A percentile compares a stretch with the other conserved stretches of the same genome.
phyloP scores from a whole-genome alignment of 2,888 invertebrate species.

The Agelastica alni region DNA sequence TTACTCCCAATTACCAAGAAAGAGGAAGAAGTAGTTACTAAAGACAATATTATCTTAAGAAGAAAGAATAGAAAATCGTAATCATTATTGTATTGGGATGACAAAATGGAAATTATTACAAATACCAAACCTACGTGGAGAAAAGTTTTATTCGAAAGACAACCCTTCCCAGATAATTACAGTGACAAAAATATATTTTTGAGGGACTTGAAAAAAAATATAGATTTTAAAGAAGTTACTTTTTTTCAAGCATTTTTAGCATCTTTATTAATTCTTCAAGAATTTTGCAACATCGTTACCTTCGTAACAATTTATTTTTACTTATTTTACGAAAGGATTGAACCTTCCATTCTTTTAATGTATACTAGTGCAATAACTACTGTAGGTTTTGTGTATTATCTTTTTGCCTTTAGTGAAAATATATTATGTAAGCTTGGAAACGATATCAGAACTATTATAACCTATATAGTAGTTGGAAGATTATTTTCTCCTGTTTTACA shows the following conservation, averaged over 20 bases:
- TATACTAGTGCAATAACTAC: slow-evolving; percentile 62
- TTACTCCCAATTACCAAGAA: too few species aligned
- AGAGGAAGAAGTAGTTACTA: too few species aligned
- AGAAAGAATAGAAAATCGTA: too few species aligned
- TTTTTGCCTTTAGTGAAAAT: slow-evolving; percentile 39
- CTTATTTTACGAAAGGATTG: slow-evolving; percentile 70
- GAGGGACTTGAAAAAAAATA: slow-evolving; percentile 81
- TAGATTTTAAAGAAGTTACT: slow-evolving; percentile 76
- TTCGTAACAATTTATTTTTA: slow-evolving; percentile 75
- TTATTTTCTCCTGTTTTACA: slow-evolving; percentile 89
- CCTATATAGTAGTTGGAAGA: slow-evolving; percentile 85
- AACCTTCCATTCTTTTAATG: slow-evolving; percentile 68
- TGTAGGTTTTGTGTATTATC: slow-evolving; percentile 67
- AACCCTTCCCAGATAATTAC: slow-evolving; percentile 89
- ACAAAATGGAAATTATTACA: too few species aligned
- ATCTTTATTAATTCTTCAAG: slow-evolving; percentile 77
- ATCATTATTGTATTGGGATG: too few species aligned
- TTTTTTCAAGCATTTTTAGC: slow-evolving; percentile 72
- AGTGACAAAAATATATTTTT: slow-evolving; percentile 83
- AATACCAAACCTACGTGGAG: slow-evolving; percentile 70
- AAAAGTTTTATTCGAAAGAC: slow-evolving; percentile 88
- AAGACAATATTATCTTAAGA: too few species aligned
- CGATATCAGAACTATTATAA: slow-evolving; percentile 77
- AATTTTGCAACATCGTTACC: slow-evolving; percentile 76
- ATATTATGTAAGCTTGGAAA: slow-evolving; percentile 54